Evolutionary conservation across 2,113 vertebrate species (phyloP), one percentile per base, ranked within the genome.

Genomic region (Cololabis saira): DNA sequence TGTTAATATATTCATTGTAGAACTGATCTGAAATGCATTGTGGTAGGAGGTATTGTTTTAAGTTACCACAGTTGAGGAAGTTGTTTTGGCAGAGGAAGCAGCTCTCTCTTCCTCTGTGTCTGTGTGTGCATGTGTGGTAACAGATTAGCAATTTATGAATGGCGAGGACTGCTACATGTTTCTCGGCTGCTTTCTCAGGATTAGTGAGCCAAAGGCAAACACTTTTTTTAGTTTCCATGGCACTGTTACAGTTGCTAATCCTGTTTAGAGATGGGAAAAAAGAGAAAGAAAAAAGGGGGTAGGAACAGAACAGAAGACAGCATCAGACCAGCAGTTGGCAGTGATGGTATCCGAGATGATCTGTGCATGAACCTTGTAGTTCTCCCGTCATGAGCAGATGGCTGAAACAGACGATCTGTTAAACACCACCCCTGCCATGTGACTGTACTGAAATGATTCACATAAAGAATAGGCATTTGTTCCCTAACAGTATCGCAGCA

Each of bases 351-450:
- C 59, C 27, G 59, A 48, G 53, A 76, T 76, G 73, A 85, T 74
- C 68, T 72, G 71, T 66, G 61, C 0, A 6, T 47, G 33, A 78
- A 78, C 56, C 71, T 57, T 44, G 47, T 65, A 30, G 65, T 40
- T 40, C 70, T 45, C 51, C 16, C 61, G 43, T 69, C 24, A 42
- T 65, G 42, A 80, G 71, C 82, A 87, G 81, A 85, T 84, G 86
- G 78, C 59, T 52, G 47, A 63, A 79, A 49, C 74, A 85, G 69
- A 84, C 68, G 74, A 88, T 75, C 67, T 83, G 81, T 51, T 73
- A 69, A 86, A 55, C 12, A 19, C 24, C 22, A 27, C 67, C 80
- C 51, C 45, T 59, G 47, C n/a, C 30, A 66, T 57, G 69, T 22
- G 60, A 44, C 37, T 43, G 61, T 49, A 80, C 68, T 61, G 27